Percentiles rank a stretch among this genome's conserved stretches.
These are phyloP conservation scores for Xiphophorus maculatus DNA, from an alignment of 2,113 vertebrate species.

Conservation along the genomic window DNA sequence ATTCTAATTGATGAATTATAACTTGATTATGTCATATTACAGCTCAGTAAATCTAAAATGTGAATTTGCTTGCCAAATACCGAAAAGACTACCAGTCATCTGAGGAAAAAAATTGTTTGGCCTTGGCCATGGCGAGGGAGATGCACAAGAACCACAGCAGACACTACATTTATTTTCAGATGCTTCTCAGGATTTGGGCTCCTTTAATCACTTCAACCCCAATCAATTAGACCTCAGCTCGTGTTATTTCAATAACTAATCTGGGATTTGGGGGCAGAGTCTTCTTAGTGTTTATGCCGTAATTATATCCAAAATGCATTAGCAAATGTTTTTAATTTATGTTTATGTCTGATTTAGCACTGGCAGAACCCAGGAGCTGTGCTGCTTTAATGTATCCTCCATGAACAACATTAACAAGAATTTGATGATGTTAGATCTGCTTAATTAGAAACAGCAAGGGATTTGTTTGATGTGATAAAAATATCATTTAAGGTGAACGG, in stretches of 20 bases:
- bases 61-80: slow-evolving; percentile 70
- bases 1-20: slow-evolving; percentile 82
- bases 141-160: slow-evolving; percentile 28
- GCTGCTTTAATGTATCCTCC: slow-evolving; percentile 19
- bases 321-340: slow-evolving; percentile 53
- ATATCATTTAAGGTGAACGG: slow-evolving; percentile 20
- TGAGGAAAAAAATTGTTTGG: slow-evolving; percentile 71
- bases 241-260: slow-evolving; percentile 88
- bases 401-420: slow-evolving; percentile 23
- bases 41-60: slow-evolving; percentile 70
- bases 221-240: slow-evolving; percentile 89
- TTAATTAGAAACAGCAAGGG: slow-evolving; percentile 23
- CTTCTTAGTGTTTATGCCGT: slow-evolving; percentile 59
- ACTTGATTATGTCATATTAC: slow-evolving; percentile 83
- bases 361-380: slow-evolving; percentile 27
- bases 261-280: slow-evolving; percentile 71
- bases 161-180: slow-evolving; percentile 60
- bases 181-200: slow-evolving; percentile 83
- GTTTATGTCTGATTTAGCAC: slow-evolving; percentile 57
- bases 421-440: slow-evolving; percentile 29
- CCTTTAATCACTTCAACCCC: slow-evolving; percentile 87
- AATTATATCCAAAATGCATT: slow-evolving; percentile 70
- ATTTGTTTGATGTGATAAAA: slow-evolving; percentile 33
- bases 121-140: slow-evolving; percentile 35
- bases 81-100: slow-evolving; percentile 42